A percentile compares a stretch with the other conserved stretches of the same genome.
Conservation (phyloP, 2,113 vertebrate genomes). For the Colinus virginianus region DNA sequence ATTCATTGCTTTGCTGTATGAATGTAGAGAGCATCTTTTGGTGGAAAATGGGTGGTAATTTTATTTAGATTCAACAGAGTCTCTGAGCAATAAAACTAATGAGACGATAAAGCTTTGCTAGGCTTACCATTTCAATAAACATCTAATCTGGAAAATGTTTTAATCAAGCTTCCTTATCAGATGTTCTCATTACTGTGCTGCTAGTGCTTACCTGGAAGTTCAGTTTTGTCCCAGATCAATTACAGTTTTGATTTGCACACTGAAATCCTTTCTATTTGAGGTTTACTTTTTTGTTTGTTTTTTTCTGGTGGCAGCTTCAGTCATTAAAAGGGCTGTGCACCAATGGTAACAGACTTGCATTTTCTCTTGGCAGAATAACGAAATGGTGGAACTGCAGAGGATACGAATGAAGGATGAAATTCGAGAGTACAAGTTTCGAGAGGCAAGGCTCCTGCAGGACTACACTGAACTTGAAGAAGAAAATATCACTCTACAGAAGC, state of each 20-base stretch:
- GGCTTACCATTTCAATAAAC: neutral
- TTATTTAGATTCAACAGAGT: neutral
- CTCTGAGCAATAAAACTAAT: neutral
- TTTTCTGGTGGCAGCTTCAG: neutral
- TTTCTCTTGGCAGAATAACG: conserved; percentile 84
- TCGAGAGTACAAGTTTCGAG: conserved; percentile 93
- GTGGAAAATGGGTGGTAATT: neutral
- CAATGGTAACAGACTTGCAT: neutral
- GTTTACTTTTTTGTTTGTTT: neutral
- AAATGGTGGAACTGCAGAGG: conserved; percentile 93
- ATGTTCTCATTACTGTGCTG: neutral
- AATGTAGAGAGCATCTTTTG: neutral
- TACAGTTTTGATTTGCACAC: neutral
- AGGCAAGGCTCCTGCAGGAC: conserved; percentile 92
- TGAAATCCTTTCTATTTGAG: neutral
- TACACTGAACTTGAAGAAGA: conserved; percentile 98
- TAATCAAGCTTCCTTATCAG: neutral
- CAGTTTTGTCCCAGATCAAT: neutral
- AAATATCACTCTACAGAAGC: conserved; percentile 96
- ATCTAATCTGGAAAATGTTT: neutral
- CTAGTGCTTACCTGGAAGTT: neutral
- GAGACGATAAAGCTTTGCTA: neutral
- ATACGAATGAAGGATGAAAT: conserved; percentile 93
- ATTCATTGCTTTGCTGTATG: neutral
- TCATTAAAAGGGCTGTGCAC: neutral